Percentiles rank a stretch among this genome's conserved stretches.
These are phyloP conservation scores for Scaptomyza tumidula DNA, from an alignment of 2,888 invertebrate species.

Conservation along the genomic window DNA sequence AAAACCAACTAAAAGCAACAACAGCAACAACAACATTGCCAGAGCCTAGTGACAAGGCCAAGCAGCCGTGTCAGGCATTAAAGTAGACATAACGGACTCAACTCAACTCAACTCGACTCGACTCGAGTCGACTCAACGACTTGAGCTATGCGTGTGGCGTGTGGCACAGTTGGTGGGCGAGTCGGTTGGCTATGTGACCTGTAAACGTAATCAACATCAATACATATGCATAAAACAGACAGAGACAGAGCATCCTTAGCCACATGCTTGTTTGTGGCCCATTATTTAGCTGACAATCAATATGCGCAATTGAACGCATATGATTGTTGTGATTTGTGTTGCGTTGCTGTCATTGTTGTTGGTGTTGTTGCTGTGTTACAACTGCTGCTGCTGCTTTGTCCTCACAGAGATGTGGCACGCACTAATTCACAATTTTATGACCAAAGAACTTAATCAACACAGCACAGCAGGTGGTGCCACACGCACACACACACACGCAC, in stretches of 20 bases:
- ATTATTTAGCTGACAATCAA: slow-evolving; percentile 76
- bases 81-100: slow-evolving; percentile 51
- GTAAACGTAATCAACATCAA: slow-evolving; percentile 65
- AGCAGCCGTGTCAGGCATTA: slow-evolving; percentile 55
- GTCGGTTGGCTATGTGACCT: slow-evolving; percentile 63
- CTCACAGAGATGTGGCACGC: too few relatives aligned
- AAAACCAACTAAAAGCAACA: too few relatives aligned
- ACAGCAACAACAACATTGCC: slow-evolving; percentile 20
- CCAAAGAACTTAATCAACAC: slow-evolving; percentile 39
- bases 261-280: slow-evolving; percentile 43
- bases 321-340: slow-evolving; percentile 74
- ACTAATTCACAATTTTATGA: slow-evolving; percentile 8
- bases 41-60: slow-evolving; percentile 49
- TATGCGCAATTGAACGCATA: slow-evolving; percentile 76
- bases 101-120: slow-evolving; percentile 18
- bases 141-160: slow-evolving; percentile 12
- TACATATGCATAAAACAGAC: background rate
- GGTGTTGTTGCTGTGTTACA: too few relatives aligned
- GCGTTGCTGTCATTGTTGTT: background rate
- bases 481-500: background rate
- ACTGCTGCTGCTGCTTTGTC: slow-evolving; percentile 2
- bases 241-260: slow-evolving; percentile 22
- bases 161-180: slow-evolving; percentile 43
- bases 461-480: slow-evolving; percentile 24
- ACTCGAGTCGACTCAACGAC: slow-evolving; percentile 9